phyloP scores from a whole-genome alignment of 2,888 invertebrate species.

The Caenorhabditis uteleia region DNA sequence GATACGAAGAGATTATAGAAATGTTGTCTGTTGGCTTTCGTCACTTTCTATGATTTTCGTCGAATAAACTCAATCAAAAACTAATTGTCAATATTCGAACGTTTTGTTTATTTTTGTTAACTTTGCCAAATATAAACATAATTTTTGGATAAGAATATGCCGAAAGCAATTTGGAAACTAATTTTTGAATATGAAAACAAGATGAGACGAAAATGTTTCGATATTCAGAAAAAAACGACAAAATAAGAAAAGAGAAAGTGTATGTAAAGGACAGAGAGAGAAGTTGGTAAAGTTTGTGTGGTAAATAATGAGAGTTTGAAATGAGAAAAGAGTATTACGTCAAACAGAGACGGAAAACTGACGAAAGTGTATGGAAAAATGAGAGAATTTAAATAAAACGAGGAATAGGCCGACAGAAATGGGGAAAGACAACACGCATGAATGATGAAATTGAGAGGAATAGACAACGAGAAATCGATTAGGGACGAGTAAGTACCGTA shows the following conservation, averaged over 20 bases:
- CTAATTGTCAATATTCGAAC: no score
- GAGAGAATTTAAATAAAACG: slow-evolving; percentile 1
- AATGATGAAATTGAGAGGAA: neutral
- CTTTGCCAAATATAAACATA: no score
- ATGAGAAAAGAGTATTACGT: neutral
- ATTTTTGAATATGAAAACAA: no score
- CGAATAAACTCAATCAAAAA: no score
- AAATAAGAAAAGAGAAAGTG: slow-evolving; percentile 31
- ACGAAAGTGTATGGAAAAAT: neutral
- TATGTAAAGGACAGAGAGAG: slow-evolving; percentile 33
- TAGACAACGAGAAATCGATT: slow-evolving; percentile 1
- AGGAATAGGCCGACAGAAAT: slow-evolving; percentile 6
- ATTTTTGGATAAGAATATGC: no score
- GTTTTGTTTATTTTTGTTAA: no score
- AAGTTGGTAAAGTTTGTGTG: slow-evolving; percentile 24
- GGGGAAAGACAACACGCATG: slow-evolving; percentile 1
- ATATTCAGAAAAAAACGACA: slow-evolving; percentile 18
- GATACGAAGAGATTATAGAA: no score
- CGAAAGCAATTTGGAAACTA: no score
- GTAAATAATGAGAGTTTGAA: slow-evolving; percentile 8
- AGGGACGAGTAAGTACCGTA: neutral
- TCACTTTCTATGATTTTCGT: no score
- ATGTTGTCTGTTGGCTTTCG: no score
- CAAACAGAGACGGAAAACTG: neutral
- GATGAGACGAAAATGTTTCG: no score